Evolutionary conservation across 2,888 invertebrate species (phyloP), one percentile per base, ranked within the genome.

Genomic region (Stratiomys singularior): DNA sequence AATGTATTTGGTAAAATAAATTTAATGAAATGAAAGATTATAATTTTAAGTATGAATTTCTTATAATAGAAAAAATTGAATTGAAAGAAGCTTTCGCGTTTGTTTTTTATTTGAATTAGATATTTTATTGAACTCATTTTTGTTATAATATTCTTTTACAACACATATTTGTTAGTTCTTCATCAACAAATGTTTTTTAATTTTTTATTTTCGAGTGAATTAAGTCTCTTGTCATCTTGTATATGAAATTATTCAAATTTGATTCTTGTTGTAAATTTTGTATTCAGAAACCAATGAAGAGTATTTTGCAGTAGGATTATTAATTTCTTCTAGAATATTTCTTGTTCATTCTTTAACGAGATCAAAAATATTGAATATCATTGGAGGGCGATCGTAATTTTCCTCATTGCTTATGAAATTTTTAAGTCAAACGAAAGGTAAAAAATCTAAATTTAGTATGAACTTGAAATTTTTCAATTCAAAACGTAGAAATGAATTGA

Each of bases 111-210:
- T 69, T 69, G 28, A 69, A 67, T 15, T 72, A 71, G 25, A 52
- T 72, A 72, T 72, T 74, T 58, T 74, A 74, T 74, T 74, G 28
- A 74, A 74, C 74, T 74, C 58, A 74, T 60, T 74, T 72, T 30
- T 11, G 60, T 21, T 23, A 69, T 69, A 60, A 37, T 37, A 30
- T 60, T 60, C 58, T 60, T 74, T 37, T 60, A 58, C 60, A 60
- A 74, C 74, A 74, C 74, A 74, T 44, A 60, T 60, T 74, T 56
- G 21, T 69, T 47, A 46, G 9, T 28, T 58, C 44, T 9, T 60
- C 37, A 58, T 60, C 52, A 74, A 74, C 60, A 74, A 5, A 37
- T 37, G 37, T 3, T n/a, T n/a, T n/a, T n/a, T n/a, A n/a, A n/a
- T n/a, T n/a, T n/a, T n/a, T n/a, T 47, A 60, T 72, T 1, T 71